Base-by-base conservation (phyloP, 2,888 invertebrate genomes). In the Geophilus truncorum region DNA sequence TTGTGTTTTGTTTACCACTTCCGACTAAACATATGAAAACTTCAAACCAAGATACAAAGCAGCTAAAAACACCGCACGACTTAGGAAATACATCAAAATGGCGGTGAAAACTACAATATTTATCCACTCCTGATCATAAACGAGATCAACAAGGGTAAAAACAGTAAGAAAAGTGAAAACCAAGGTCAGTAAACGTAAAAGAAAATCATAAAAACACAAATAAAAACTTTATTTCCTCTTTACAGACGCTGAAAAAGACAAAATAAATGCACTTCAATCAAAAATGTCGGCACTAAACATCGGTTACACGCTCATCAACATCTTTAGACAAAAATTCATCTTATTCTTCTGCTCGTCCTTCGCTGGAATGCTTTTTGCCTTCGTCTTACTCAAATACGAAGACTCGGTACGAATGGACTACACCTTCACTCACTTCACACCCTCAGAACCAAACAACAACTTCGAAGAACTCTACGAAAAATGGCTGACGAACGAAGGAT, bases 351-450 rank as follows among this genome's bases (percentile, higher is more conserved):
- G 83, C 80, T 84, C 84, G 10, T 82, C 83, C 34, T 70, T 84
- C n/a, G 83, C 84, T 9, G 84, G 84, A 70, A 82, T 83, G 30
- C 76, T 84, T 1, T 83, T 84, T 80, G 84, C 84, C 6, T 79
- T 84, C 23, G 83, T 84, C 10, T 84, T 84, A 83, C 80, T 82
- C 25, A 83, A 84, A 79, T 84, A 84, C 40, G 83, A 84, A 80
- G 83, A 83, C 78, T 83, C 83, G 12, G 82, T 84, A 21, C 82
- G 82, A n/a, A 81, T 82, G 80, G 82, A 83, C 12, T 51, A 82
- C 0, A 80, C 81, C n/a, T 81, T 82, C 76, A 81, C 80, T 51
- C 82, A 78, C 79, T 30, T 81, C 79, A 78, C 77, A 77, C 40
- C 81, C 79, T 51, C 51, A 51, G 62, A 81, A 80, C 32, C 79